Percentiles rank a stretch among this genome's conserved stretches.
Conservation (phyloP, 2,113 vertebrate genomes). For the Microtus pennsylvanicus region DNA sequence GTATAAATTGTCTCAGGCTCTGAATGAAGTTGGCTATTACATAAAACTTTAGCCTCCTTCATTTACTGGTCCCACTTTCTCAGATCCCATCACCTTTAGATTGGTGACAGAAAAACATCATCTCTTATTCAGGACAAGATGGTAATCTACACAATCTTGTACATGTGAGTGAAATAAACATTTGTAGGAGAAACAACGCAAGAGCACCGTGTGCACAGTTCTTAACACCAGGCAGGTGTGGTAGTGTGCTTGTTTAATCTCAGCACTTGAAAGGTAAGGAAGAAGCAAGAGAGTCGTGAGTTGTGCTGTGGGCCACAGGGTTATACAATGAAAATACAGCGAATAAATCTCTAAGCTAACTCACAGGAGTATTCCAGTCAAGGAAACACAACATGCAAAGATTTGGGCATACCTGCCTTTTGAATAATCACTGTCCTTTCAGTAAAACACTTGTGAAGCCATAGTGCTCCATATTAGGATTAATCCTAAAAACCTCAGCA, state of each 20-base stretch:
- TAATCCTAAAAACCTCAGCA: no score
- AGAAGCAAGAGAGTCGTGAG: not conserved
- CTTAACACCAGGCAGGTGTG: not conserved
- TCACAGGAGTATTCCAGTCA: no score
- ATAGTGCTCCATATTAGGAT: no score
- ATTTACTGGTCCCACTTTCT: not conserved
- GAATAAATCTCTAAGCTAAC: no score
- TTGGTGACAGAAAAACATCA: not conserved
- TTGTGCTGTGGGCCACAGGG: no score
- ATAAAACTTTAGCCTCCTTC: not conserved
- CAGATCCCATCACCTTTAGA: not conserved
- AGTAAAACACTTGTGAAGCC: no score
- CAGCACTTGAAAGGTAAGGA: not conserved
- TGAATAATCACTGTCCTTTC: no score
- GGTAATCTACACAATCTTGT: not conserved
- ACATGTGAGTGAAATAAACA: slow-evolving; percentile 26
- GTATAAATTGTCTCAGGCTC: not conserved
- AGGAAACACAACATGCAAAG: no score
- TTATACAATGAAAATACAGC: no score
- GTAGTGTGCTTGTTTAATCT: not conserved
- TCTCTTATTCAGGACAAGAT: not conserved
- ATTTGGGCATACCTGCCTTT: no score
- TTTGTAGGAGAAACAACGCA: not conserved
- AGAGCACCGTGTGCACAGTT: not conserved
- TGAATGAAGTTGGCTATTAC: not conserved